These are phyloP conservation scores for Hecatera dysodea DNA, from an alignment of 2,888 invertebrate genomes.

Conservation along the genomic window DNA sequence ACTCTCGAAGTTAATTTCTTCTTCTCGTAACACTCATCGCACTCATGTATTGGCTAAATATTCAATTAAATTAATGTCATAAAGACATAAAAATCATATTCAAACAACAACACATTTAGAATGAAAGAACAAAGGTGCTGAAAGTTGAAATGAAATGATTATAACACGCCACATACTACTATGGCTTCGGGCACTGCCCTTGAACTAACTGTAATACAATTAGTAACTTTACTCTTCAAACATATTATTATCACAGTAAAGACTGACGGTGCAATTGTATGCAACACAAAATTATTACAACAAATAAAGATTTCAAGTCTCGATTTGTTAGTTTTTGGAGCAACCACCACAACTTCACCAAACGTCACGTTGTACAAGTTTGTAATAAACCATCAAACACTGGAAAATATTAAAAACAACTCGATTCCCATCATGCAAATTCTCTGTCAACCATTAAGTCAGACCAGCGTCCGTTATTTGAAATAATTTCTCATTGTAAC, in stretches of 20 bases:
- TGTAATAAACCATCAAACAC: conserved; percentile 24
- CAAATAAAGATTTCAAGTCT: not conserved
- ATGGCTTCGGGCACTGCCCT: conserved; percentile 17
- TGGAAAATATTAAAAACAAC: conserved; percentile 44
- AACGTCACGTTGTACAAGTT: conserved; percentile 6
- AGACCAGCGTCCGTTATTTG: conserved; percentile 62
- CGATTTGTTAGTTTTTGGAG: conserved; percentile 6
- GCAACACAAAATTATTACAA: conserved; percentile 1
- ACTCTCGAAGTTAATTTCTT: not conserved
- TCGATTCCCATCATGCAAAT: conserved; percentile 60
- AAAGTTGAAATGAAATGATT: not conserved
- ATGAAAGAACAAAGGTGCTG: no score
- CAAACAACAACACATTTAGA: not conserved
- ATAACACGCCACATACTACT: not conserved
- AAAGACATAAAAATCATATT: not conserved
- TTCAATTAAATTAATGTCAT: not conserved
- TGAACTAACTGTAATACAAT: conserved; percentile 14
- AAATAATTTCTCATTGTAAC: conserved; percentile 67
- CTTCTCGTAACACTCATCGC: no score
- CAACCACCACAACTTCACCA: not conserved
- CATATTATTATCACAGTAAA: no score
- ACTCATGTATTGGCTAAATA: not conserved
- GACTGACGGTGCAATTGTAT: not conserved
- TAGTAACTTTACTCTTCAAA: not conserved
- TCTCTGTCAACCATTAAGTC: conserved; percentile 54